phyloP scores from a whole-genome alignment of 23 tunicate species.

The Styela clava region DNA sequence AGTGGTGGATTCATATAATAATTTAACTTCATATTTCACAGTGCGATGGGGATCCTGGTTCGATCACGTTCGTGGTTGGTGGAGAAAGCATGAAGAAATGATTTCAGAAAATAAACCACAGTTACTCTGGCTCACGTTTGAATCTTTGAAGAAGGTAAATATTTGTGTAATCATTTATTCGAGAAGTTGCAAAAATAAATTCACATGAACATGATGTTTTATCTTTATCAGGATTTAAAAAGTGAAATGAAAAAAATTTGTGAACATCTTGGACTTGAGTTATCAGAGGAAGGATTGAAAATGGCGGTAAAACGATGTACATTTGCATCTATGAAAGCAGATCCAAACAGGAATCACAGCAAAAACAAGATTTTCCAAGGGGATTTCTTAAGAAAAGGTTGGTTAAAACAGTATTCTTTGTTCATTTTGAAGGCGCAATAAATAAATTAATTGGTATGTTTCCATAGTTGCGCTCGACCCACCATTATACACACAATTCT shows the following conservation, averaged over 20 bases:
- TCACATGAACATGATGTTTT: neutral
- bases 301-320: constrained; percentile 27
- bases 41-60: constrained; percentile 34
- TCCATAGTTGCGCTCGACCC: too few relatives aligned
- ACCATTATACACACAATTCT: too few relatives aligned
- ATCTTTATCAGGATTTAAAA: constrained; percentile 1
- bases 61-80: constrained; percentile 27
- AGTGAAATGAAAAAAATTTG: constrained; percentile 10
- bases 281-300: constrained; percentile 19
- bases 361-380: constrained; percentile 21
- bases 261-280: constrained; percentile 11
- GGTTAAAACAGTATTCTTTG: neutral
- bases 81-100: constrained; percentile 15
- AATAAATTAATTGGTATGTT: neutral
- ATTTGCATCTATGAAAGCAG: constrained; percentile 33
- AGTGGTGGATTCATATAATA: too few relatives aligned
- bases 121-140: constrained; percentile 26
- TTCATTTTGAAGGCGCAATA: neutral
- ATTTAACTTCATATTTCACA: too few relatives aligned
- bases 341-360: constrained; percentile 24
- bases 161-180: neutral
- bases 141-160: constrained; percentile 14
- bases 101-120: neutral
- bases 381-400: constrained; percentile 26
- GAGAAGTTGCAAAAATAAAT: neutral